Base-by-base conservation (phyloP, 2,113 vertebrate genomes). In the Syrrhaptes paradoxus region DNA sequence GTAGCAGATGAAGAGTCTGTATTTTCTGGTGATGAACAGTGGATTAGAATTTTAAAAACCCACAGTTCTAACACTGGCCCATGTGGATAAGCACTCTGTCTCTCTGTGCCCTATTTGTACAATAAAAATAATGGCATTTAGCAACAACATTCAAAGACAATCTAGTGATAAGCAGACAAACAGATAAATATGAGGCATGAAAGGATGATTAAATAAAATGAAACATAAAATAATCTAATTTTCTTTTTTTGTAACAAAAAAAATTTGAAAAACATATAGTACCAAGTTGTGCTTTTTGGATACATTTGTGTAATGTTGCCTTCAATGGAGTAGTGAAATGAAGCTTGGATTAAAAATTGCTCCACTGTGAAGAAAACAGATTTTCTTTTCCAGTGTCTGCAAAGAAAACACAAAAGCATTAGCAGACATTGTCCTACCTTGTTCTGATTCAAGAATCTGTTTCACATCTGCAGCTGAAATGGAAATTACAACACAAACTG, bases 391-490 rank as follows among this genome's bases (percentile, higher is more conserved):
- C 25, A 61, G 29, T 62, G 57, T 75, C 32, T 91, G 62, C 87
- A 82, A 85, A 78, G 48, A 84, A 75, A 94, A 92, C 90, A 58
- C 59, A 77, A 90, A 95, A 93, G 34, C 61, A 80, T 61, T 57
- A 57, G 68, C 38, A 81, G 76, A 36, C 21, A 8, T 17, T 94
- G 43, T 72, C 45, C 48, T 88, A 17, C 71, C 31, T n/a, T 67
- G 62, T 54, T 78, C 77, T 93, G n/a, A 61, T 34, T 76, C 55
- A 61, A 63, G 49, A 45, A 29, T 61, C 58, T 83, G 29, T 55
- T 88, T 75, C 43, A 58, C 57, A 49, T 52, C 78, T 79, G 1
- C 11, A 41, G 54, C 91, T 95, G 74, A 80, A 91, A 25, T 48
- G 21, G 52, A 75, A 90, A 57, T 75, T 71, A 14, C 9, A 32